Base-by-base conservation (phyloP, 2,113 vertebrate genomes). In the Ardeotis arabs region DNA sequence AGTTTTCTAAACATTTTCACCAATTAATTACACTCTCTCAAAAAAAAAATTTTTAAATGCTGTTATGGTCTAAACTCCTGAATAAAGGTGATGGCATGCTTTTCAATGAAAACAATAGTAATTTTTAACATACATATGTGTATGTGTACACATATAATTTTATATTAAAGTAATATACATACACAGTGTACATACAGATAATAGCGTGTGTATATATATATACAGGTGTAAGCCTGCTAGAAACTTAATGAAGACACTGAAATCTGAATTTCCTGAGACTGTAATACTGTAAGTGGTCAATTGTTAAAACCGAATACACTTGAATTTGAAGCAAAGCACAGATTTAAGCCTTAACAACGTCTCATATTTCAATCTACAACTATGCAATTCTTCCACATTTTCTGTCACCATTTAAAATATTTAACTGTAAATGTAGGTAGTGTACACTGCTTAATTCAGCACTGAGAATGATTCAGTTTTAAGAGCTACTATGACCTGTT, bases 241-340 rank as follows among this genome's bases (percentile, higher is more conserved):
- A 31, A 95, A 67, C 41, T 84, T 73, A 72, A 74, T 75, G 83
- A 95, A 81, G 68, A 62, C 53, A 93, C 47, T 74, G 69, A 87
- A 93, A 84, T 33, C n/a, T 90, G 2, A 44, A 44, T 89, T 93
- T 95, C n/a, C 60, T 92, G 87, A 88, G 53, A 62, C 19, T 87
- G 59, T 74, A 84, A 81, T 15, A 83, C 21, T 90, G 2, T 27
- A 63, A 87, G 52, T 69, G 62, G 47, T 79, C 88, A 93, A 21
- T 9, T 89, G 60, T 88, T 96, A 92, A 79, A 96, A 96, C 77
- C 93, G 53, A 90, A 90, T 73, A 78, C 69, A 94, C 52, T 88
- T 82, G 31, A 83, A 90, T 90, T 39, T 89, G 80, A 96, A 97
- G 94, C 70, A 96, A 85, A 47, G 69, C 31, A 91, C 50, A 87